These are phyloP conservation scores for Sphenodon punctatus DNA, from an alignment of 2,797 vertebrate genomes.

Conservation along the genomic window DNA sequence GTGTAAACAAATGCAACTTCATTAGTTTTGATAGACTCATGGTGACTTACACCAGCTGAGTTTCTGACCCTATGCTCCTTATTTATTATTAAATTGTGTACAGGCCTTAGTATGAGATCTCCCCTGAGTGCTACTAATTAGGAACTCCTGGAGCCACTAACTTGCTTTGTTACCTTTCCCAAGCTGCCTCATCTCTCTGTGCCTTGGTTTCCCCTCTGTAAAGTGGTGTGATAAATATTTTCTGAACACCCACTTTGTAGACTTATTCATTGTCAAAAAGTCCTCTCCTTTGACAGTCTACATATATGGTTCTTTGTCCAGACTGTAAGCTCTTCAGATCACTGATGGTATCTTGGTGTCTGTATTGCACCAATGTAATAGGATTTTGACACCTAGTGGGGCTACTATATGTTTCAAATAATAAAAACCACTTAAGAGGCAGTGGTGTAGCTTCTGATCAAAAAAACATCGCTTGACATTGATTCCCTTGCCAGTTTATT, in stretches of 20 bases:
- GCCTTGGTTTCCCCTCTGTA: no score
- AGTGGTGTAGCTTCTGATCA: no score
- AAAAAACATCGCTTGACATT: no score
- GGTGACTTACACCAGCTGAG: neutral
- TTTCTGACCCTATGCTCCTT: neutral
- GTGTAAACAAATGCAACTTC: no score
- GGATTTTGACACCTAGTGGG: neutral
- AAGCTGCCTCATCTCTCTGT: no score
- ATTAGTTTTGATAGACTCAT: no score
- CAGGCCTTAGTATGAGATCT: constrained; percentile 10
- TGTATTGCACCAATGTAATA: neutral
- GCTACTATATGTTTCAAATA: constrained; percentile 6
- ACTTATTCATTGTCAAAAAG: neutral
- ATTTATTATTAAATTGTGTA: neutral
- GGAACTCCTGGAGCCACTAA: neutral
- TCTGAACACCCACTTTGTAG: neutral
- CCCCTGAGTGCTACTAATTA: neutral
- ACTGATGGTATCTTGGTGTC: neutral
- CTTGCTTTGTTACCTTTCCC: neutral
- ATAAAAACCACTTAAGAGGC: constrained; percentile 40
- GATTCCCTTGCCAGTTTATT: no score
- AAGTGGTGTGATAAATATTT: constrained; percentile 11
- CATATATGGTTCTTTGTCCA: neutral
- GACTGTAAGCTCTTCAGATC: neutral
- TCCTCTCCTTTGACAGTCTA: neutral